These are phyloP conservation scores for Pheucticus melanocephalus DNA, from an alignment of 2,113 vertebrate genomes.

Conservation along the genomic window DNA sequence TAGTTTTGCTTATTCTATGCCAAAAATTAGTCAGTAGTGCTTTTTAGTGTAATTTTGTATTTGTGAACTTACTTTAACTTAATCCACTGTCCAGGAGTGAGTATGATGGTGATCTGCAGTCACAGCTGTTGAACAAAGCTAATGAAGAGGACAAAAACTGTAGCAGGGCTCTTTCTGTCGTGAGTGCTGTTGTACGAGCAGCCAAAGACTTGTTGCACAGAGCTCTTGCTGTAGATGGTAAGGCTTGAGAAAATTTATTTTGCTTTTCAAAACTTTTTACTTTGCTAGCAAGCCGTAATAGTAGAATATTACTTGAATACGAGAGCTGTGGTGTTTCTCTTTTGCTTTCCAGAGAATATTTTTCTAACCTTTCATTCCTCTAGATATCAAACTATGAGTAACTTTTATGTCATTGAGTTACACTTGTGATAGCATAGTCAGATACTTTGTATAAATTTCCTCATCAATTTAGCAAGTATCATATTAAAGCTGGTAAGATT, in stretches of 20 bases:
- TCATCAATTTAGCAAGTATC: neutral
- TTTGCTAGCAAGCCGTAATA: neutral
- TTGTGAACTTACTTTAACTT: neutral
- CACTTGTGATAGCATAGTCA: neutral
- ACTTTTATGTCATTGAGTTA: neutral
- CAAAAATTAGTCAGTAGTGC: neutral
- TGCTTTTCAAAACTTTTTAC: neutral
- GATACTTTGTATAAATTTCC: neutral
- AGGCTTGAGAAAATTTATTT: constrained; percentile 41
- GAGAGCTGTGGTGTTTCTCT: neutral
- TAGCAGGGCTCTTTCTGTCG: constrained; percentile 92
- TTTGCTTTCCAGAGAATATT: neutral
- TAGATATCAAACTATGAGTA: neutral
- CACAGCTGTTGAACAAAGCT: constrained; percentile 96
- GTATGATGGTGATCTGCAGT: constrained; percentile 95
- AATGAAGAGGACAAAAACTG: constrained; percentile 99
- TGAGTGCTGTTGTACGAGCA: constrained; percentile 92
- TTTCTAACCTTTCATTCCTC: neutral
- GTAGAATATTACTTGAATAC: neutral
- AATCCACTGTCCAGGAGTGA: constrained; percentile 83
- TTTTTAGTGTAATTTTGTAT: neutral
- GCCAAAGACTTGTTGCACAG: constrained; percentile 95
- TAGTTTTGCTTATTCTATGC: neutral
- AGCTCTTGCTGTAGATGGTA: constrained; percentile 96
- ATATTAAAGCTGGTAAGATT: neutral